Conservation (phyloP, 37 sponge, comb jelly and placozoan species). For the Halisarca cf. caerulea region DNA sequence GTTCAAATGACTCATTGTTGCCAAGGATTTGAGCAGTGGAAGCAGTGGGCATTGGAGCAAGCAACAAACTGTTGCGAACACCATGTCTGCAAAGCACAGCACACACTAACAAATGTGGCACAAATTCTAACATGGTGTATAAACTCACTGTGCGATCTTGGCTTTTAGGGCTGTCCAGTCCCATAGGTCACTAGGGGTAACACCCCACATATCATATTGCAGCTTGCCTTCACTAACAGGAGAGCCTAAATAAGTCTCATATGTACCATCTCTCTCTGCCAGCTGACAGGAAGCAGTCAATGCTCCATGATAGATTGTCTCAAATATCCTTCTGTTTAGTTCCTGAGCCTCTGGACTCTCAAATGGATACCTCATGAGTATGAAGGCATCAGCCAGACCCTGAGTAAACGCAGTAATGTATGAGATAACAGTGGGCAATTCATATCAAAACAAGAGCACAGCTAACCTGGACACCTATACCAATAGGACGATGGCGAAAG, state of each 20-base stretch:
- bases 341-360: conserved; percentile 85
- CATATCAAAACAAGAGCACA: neutral
- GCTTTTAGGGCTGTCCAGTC: conserved; percentile 88
- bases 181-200: conserved; percentile 90
- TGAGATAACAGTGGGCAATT: too few species aligned
- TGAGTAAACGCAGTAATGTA: neutral
- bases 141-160: conserved; percentile 78
- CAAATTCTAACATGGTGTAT: neutral
- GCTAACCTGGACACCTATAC: conserved; percentile 93
- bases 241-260: conserved; percentile 89
- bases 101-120: neutral
- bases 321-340: conserved; percentile 92
- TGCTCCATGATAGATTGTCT: conserved; percentile 95
- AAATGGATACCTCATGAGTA: conserved; percentile 95
- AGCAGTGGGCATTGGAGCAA: conserved; percentile 99
- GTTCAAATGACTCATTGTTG: conserved; percentile 99
- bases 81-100: conserved; percentile 69
- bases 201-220: conserved; percentile 98
- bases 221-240: conserved; percentile 89
- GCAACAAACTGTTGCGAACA: conserved; percentile 89
- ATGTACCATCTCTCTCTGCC: conserved; percentile 83
- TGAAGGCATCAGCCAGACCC: conserved; percentile 98
- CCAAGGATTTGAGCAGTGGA: conserved; percentile 99
- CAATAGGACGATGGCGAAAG: conserved; percentile 95
- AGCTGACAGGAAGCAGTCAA: conserved; percentile 93